Percentiles rank a stretch among this genome's conserved stretches.
Conservation (phyloP, 2,888 invertebrate genomes). For the Sesamia inferens region DNA sequence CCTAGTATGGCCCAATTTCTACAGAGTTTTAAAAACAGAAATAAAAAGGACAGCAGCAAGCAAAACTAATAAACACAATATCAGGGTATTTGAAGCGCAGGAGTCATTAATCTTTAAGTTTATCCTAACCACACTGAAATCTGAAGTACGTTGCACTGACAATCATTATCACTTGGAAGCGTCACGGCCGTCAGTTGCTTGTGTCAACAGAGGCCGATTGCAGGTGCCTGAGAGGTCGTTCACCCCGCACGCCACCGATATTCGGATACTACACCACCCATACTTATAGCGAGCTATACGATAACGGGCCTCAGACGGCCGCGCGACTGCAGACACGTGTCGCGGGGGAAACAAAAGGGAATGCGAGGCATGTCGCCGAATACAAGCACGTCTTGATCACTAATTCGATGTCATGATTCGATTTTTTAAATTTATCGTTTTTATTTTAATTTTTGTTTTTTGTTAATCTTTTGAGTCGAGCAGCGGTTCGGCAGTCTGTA, state of each 20-base stretch:
- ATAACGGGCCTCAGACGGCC: constrained; percentile 79
- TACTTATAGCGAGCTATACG: constrained; percentile 72
- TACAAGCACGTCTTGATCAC: constrained; percentile 46
- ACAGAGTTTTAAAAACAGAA: not conserved
- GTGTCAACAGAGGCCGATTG: constrained; percentile 87
- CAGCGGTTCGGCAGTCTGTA: not conserved
- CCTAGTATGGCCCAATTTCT: not conserved
- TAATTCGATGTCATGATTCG: constrained; percentile 42
- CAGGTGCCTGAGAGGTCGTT: constrained; percentile 87
- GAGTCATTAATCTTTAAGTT: constrained; percentile 52
- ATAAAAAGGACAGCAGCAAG: constrained; percentile 18
- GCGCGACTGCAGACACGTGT: constrained; percentile 72
- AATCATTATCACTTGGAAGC: constrained; percentile 84
- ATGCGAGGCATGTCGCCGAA: constrained; percentile 63
- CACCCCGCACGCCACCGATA: constrained; percentile 84
- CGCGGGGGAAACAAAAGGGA: constrained; percentile 65
- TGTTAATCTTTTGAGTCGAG: constrained; percentile 3
- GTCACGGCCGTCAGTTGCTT: constrained; percentile 80
- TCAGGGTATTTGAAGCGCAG: constrained; percentile 42
- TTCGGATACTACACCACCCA: constrained; percentile 85
- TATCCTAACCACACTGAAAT: constrained; percentile 63
- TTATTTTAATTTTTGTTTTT: constrained; percentile 11
- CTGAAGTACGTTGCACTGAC: constrained; percentile 79
- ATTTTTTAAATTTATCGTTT: constrained; percentile 40
- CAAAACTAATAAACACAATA: constrained; percentile 27